Evolutionary conservation across 2,797 vertebrate genomes (phyloP), one percentile per base, ranked within the genome.

Genomic region (Channallabes apus): DNA sequence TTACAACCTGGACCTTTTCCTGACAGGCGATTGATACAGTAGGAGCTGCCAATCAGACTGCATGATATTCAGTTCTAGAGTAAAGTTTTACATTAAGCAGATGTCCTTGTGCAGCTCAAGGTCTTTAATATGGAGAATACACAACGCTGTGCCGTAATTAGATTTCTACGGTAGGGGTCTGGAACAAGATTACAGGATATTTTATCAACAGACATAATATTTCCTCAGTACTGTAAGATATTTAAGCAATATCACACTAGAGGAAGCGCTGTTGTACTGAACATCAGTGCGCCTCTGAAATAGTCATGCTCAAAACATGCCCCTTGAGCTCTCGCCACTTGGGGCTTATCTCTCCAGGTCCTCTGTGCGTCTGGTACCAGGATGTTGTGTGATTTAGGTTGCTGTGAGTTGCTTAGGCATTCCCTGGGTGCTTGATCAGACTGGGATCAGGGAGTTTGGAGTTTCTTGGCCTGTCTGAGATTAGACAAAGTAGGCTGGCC

Each of bases 41-140:
- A 59, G 54, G 51, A 73, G 24, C n/a, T 1, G 15, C 22, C 22
- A n/a, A 62, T 62, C 58, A 62, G 58, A 79, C 76, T 61, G 58
- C 76, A 62, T 3, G 38, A 15, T 62, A 62, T n/a, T 62, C 17
- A 62, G 0, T 8, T 46, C 35, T 41, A 24, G n/a, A 79, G 14
- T 46, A 18, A 14, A 32, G n/a, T 79, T 62, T 64, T 61, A n/a
- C 29, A 41, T 22, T 38, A 17, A 79, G 77, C 35, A 41, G 59
- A 64, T 7, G 58, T 62, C 77, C 59, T 80, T 41, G 35, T n/a
- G 77, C 77, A 41, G 22, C 76, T 79, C 76, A 79, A 64, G 77
- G 77, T 80, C 59, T 80, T 18, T 27, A 41, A 24, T 64, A 64
- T 18, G 35, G 77, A 80, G 59, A 80, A 27, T 46, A 64, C 59